Evolutionary conservation across 2,113 vertebrate genomes (phyloP), one percentile per base, ranked within the genome.

Genomic region (Lontra canadensis): DNA sequence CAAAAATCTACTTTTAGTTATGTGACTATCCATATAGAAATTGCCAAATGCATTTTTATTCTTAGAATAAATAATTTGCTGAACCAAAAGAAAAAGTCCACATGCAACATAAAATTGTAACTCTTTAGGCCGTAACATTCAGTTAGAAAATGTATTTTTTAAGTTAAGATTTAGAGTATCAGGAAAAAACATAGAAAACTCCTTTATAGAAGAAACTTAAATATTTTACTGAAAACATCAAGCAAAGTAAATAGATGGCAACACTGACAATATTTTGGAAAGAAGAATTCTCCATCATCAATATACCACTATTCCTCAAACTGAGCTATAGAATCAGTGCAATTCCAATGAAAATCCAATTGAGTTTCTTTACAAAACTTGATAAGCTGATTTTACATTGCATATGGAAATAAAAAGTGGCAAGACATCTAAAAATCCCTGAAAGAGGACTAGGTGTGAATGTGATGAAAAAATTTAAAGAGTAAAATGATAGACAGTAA

Each of bases 181-280:
- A 65, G 55, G 76, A 63, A 65, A 82, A 78, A 80, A 88, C 59
- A 92, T 2, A 69, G 7, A 26, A 74, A 93, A 79, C 13, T 12
- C 1, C 23, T 55, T 81, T 23, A 49, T 14, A 44, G 3, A 83
- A 88, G n/a, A 93, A 67, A n/a, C 39, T 17, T 52, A 91, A 88
- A 34, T 26, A 84, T 87, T 87, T 94, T 47, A 29, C 21, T 95
- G 42, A 83, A 95, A 94, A 78, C 2, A 49, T 61, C 89, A 86
- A 81, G n/a, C 6, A 59, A 47, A 80, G 61, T 89, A 73, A 79
- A 78, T 49, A 65, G 47, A 57, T 79, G 2, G 25, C 67, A 14
- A 52, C 10, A 63, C 0, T 86, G 25, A 39, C 6, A 36, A 8
- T 52, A 11, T 55, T 92, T 81, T 73, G 59, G 7, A 92, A 23